phyloP scores from a whole-genome alignment of 2,797 vertebrate genomes.

The Heteromormyrus szaboi region DNA sequence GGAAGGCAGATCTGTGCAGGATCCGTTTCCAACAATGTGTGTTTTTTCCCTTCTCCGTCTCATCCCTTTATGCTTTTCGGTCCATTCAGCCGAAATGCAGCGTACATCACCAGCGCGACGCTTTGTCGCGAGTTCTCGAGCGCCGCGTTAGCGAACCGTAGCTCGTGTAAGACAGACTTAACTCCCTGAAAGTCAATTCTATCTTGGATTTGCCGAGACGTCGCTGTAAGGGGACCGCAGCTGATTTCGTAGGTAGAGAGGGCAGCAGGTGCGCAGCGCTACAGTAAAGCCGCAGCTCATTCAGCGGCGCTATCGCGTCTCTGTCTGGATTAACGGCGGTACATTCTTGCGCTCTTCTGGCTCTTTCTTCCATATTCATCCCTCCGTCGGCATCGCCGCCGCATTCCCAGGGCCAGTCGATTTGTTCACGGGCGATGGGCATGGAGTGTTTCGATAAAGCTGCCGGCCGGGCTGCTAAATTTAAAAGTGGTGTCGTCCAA shows the following conservation, averaged over 20 bases:
- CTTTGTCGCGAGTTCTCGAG: neutral
- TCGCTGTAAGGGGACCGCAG: neutral
- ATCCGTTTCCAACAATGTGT: neutral
- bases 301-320: neutral
- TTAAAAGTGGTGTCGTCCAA: neutral
- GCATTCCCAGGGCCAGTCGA: neutral
- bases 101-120: neutral
- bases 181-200: constrained; percentile 2
- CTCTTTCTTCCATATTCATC: neutral
- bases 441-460: neutral
- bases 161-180: constrained; percentile 8
- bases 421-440: neutral
- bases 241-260: neutral
- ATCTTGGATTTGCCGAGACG: neutral
- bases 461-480: neutral
- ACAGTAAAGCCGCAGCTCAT: constrained; percentile 8
- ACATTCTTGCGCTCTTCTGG: neutral
- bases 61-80: neutral
- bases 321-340: neutral
- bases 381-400: neutral
- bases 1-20: neutral
- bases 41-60: neutral
- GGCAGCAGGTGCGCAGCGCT: constrained; percentile 9
- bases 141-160: neutral
- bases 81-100: neutral